Conservation (phyloP, 2,888 invertebrate species). For the Cantharis flavilabris region DNA sequence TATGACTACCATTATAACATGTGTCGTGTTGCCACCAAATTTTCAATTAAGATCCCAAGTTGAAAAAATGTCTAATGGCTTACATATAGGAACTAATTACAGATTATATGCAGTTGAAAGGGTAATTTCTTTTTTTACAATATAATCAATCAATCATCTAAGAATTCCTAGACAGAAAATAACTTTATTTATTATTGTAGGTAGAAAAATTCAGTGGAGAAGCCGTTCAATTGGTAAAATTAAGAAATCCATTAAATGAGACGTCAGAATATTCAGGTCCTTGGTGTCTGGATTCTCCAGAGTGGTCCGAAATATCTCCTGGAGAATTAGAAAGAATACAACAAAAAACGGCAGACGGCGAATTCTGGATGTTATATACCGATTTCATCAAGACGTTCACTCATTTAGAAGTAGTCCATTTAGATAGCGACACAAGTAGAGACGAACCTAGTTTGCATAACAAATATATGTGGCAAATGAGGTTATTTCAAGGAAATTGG, state of each 20-base stretch:
- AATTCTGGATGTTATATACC: conserved; percentile 75
- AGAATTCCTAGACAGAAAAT: too few species aligned
- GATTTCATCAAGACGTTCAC: conserved; percentile 84
- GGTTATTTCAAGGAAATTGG: conserved; percentile 86
- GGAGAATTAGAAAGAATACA: conserved; percentile 74
- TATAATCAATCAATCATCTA: too few species aligned
- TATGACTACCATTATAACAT: conserved; percentile 85
- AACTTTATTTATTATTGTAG: conserved; percentile 45
- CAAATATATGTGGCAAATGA: conserved; percentile 86
- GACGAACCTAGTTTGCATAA: conserved; percentile 80
- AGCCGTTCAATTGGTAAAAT: conserved; percentile 70
- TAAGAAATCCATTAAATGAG: conserved; percentile 70
- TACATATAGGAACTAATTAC: conserved; percentile 81
- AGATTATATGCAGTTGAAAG: conserved; percentile 74
- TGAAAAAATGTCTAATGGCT: conserved; percentile 68
- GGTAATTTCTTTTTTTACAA: conserved; percentile 50
- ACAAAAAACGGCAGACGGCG: conserved; percentile 55
- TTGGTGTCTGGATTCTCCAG: conserved; percentile 69
- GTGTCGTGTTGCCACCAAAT: conserved; percentile 65
- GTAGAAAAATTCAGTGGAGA: conserved; percentile 74
- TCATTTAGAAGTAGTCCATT: conserved; percentile 81
- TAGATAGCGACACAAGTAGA: conserved; percentile 84
- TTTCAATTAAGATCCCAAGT: conserved; percentile 49
- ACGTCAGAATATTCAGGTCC: conserved; percentile 71
- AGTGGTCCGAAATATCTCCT: conserved; percentile 78